A percentile compares a stretch with the other conserved stretches of the same genome.
These are phyloP conservation scores for Bemisia tabaci DNA, from an alignment of 1,140 invertebrate species.

Conservation along the genomic window DNA sequence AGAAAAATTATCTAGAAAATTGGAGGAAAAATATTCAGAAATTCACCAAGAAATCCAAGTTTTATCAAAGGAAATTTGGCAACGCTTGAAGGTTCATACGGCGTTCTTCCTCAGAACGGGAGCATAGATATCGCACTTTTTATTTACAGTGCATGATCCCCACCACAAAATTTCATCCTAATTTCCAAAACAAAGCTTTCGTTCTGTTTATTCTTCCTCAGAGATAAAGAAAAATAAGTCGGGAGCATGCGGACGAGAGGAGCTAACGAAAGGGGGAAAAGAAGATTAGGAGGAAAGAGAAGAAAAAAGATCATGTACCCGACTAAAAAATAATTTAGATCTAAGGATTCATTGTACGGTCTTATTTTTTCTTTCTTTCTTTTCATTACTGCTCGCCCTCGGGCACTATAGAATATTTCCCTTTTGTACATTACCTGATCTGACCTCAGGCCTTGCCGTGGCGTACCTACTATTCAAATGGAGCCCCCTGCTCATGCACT, in stretches of 20 bases:
- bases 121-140: too few species aligned
- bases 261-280: not conserved
- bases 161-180: not conserved
- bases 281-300: not conserved
- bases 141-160: too few species aligned
- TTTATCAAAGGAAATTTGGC: too few species aligned
- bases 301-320: not conserved
- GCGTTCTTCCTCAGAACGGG: too few species aligned
- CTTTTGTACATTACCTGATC: not conserved
- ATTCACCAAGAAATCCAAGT: too few species aligned
- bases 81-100: too few species aligned
- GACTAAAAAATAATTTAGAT: not conserved
- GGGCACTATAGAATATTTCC: not conserved
- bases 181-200: not conserved
- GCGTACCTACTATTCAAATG: not conserved
- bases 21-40: too few species aligned
- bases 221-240: slow-evolving; percentile 15
- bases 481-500: not conserved
- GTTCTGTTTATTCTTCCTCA: not conserved
- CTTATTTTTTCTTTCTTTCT: not conserved
- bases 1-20: too few species aligned
- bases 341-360: not conserved
- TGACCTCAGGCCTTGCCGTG: not conserved
- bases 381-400: not conserved
- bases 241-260: slow-evolving; percentile 16